These are phyloP conservation scores for Fulica atra DNA, from an alignment of 2,113 vertebrate species.

Conservation along the genomic window DNA sequence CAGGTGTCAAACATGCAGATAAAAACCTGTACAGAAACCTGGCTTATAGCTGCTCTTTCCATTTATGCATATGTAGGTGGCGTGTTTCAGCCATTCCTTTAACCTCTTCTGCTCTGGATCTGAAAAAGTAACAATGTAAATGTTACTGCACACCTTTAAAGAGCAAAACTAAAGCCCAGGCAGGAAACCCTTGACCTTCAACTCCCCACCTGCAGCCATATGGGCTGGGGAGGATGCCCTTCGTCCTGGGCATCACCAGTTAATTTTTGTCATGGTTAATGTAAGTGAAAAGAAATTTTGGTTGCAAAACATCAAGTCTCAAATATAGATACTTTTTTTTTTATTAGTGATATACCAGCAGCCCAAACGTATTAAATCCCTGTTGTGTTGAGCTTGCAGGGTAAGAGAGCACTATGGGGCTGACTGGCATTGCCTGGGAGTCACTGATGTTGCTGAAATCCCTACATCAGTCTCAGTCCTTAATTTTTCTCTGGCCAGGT, in stretches of 20 bases:
- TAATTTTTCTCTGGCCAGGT: not conserved
- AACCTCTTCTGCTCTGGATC: not conserved
- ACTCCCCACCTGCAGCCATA: not conserved
- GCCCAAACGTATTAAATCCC: not conserved
- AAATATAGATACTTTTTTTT: not conserved
- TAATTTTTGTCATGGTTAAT: not conserved
- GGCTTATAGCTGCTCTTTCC: not conserved
- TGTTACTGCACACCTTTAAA: not conserved
- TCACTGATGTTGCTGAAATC: accelerated
- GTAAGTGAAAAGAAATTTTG: not conserved
- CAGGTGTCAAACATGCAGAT: not conserved
- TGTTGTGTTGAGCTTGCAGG: not conserved
- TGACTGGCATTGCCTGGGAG: not conserved
- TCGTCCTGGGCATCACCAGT: accelerated
- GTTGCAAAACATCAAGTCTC: not conserved
- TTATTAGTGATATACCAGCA: not conserved
- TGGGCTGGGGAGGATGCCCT: not conserved
- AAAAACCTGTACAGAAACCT: not conserved
- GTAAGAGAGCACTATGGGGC: not conserved
- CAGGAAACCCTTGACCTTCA: not conserved
- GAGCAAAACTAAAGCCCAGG: not conserved
- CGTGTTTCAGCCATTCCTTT: not conserved
- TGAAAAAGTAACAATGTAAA: not conserved
- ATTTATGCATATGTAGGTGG: not conserved
- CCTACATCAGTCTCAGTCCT: accelerated